Base-by-base conservation (phyloP, 2,113 vertebrate genomes). In the Bambusicola thoracicus region DNA sequence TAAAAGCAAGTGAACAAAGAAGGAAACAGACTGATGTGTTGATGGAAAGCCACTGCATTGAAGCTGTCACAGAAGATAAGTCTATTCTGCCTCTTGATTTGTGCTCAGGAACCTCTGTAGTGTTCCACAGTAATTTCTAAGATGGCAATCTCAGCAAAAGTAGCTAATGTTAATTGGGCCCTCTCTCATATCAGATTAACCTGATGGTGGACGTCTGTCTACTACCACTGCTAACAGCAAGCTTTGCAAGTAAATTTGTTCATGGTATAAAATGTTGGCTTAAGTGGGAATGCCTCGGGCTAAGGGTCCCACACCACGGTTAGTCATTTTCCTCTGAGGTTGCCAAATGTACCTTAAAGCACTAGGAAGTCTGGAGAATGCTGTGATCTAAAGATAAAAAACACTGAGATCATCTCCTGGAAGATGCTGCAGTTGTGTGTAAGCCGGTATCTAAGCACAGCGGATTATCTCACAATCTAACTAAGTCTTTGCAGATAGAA, bases 331-430 rank as follows among this genome's bases (percentile, higher is more conserved):
- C 46, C 43, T 29, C 30, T 41, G 41, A 63, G 34, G 2, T 43
- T 89, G 62, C 62, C 43, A 79, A 3, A 3, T 49, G 21, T 11
- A 67, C 48, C 70, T 62, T 24, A 49, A 44, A 75, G 13, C 44
- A 8, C 1, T 27, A 22, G 30, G 40, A 68, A 93, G 59, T 17
- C 25, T 27, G 21, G 46, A 29, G 49, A 78, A 65, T 9, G 6
- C 13, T 70, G 7, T 36, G 13, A 22, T 38, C 17, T 41, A 56
- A 82, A 67, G 41, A 13, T 27, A n/a, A 53, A 89, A 86, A 62
- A 9, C 36, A 51, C 24, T 0, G 0, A 62, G 20, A 22, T 44
- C 16, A 3, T 24, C 36, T 61, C 44, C 73, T 77, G 59, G 73
- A 55, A 81, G 49, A n/a, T 59, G 34, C 41, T 55, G 40, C 38